These are phyloP conservation scores for Oreochromis niloticus DNA, from an alignment of 2,113 vertebrate species.

Conservation along the genomic window DNA sequence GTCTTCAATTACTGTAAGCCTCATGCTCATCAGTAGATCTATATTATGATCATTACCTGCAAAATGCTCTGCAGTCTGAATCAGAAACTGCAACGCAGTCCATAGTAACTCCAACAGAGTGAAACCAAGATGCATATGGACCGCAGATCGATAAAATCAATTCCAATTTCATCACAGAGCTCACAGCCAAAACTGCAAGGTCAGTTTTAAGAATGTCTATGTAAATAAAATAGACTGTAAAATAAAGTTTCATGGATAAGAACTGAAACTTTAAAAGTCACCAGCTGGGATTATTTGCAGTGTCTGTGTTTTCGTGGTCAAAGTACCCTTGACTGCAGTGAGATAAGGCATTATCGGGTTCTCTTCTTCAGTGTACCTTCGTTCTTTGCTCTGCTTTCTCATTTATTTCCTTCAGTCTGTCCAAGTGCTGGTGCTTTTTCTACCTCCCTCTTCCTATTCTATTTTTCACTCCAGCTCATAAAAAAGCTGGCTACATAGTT, in stretches of 20 bases:
- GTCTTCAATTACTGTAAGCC: neutral
- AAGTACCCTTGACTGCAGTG: slow-evolving; percentile 20
- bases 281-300: slow-evolving; percentile 23
- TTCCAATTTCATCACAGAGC: slow-evolving; percentile 47
- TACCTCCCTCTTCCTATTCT: neutral
- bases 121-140: slow-evolving; percentile 10
- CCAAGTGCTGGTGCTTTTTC: neutral
- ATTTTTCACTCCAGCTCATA: slow-evolving; percentile 25
- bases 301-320: slow-evolving; percentile 24
- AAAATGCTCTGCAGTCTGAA: slow-evolving; percentile 12
- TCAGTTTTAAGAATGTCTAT: slow-evolving; percentile 43
- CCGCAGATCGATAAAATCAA: slow-evolving; percentile 51
- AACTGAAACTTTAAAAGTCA: slow-evolving; percentile 8
- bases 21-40: slow-evolving; percentile 19
- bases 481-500: slow-evolving; percentile 3
- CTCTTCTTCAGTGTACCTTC: neutral
- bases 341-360: slow-evolving; percentile 24
- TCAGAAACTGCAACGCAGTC: neutral
- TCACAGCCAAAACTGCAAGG: slow-evolving; percentile 34
- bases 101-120: neutral
- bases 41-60: slow-evolving; percentile 19
- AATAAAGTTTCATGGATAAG: slow-evolving; percentile 28
- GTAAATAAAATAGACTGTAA: slow-evolving; percentile 28
- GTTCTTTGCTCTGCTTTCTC: slow-evolving; percentile 3
- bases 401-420: slow-evolving; percentile 33